Evolutionary conservation across 2,797 vertebrate genomes (phyloP), one percentile per base, ranked within the genome.

Genomic region (Argyrosomus regius): DNA sequence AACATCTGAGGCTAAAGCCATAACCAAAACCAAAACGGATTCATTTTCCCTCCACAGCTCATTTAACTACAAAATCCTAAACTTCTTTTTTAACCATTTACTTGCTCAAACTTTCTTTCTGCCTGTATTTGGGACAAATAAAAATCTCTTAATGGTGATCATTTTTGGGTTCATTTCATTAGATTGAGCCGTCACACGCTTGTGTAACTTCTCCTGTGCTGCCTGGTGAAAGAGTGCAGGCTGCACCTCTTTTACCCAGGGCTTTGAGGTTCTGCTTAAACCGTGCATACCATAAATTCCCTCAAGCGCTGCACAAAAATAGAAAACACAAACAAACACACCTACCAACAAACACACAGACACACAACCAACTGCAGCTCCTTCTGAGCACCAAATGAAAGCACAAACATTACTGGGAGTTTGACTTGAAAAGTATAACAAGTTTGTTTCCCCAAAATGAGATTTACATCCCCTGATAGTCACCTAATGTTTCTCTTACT

Each of bases 321-420:
- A 66, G 6, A 48, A 48, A 5, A 65, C 6, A 67, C 74, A 83
- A 65, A 69, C 52, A 78, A 57, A 20, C 22, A 53, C 39, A 45
- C 53, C 6, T 46, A 49, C 22, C 13, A 7, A 63, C 43, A 24
- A 48, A 72, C 5, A 63, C 31, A 70, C 63, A 68, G 1, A 69
- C 31, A 70, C 67, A 68, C 2, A 69, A 56, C 59, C 20, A 60
- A 61, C n/a, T 39, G 4, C 10, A 58, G 48, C 43, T 68, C 53
- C 11, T 20, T 60, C 20, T 22, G 13, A 31, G 17, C 17, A 50
- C 18, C 5, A 6, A 62, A 16, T 39, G 13, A 53, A 14, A 72
- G 31, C 52, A 62, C 24, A 75, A 48, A 48, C 18, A 52, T 48
- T 43, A 35, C 28, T 48, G 12, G 1, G 13, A 31, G 20, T 65